These are phyloP conservation scores for Scaptomyza cyrtandrae DNA, from an alignment of 2,888 invertebrate genomes.

Conservation along the genomic window DNA sequence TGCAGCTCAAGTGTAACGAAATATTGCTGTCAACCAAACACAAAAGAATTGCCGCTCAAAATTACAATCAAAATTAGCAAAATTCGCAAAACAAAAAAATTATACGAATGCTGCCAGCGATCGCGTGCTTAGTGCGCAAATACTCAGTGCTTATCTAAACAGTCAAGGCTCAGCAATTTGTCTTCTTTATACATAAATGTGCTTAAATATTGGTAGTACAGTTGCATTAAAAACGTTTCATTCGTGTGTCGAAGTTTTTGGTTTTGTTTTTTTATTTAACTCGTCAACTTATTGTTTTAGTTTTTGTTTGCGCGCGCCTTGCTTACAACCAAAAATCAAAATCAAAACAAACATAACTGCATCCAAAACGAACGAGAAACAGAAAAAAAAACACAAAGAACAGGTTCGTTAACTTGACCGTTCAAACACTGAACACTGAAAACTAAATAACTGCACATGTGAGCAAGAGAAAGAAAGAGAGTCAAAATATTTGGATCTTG, in stretches of 20 bases:
- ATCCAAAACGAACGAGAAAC: conserved; percentile 19
- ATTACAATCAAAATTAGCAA: conserved; percentile 34
- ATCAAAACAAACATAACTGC: conserved; percentile 22
- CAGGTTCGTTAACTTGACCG: conserved; percentile 31
- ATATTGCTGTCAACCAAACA: conserved; percentile 28
- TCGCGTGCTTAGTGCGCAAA: conserved; percentile 61
- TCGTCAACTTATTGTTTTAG: conserved; percentile 4
- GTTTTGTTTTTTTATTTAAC: conserved; percentile 32
- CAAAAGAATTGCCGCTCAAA: conserved; percentile 36
- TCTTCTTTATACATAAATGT: conserved; percentile 12
- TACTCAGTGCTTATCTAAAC: conserved; percentile 22
- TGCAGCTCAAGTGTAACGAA: conserved; percentile 24
- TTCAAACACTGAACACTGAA: conserved; percentile 10
- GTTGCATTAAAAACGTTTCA: conserved; percentile 37
- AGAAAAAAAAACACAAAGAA: conserved; percentile 14
- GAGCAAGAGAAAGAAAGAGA: conserved; percentile 3
- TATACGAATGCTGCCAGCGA: conserved; percentile 30
- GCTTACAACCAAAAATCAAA: conserved; percentile 14
- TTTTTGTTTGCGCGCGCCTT: neutral
- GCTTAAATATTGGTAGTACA: conserved; percentile 2
- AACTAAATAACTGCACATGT: conserved; percentile 17
- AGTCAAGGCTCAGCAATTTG: conserved; percentile 9
- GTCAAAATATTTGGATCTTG: neutral
- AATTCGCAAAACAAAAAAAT: conserved; percentile 36
- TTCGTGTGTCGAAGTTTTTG: conserved; percentile 54